A percentile compares a stretch with the other conserved stretches of the same genome.
These are phyloP conservation scores for Drosophila eohydei DNA, from an alignment of 2,888 invertebrate genomes.

Conservation along the genomic window DNA sequence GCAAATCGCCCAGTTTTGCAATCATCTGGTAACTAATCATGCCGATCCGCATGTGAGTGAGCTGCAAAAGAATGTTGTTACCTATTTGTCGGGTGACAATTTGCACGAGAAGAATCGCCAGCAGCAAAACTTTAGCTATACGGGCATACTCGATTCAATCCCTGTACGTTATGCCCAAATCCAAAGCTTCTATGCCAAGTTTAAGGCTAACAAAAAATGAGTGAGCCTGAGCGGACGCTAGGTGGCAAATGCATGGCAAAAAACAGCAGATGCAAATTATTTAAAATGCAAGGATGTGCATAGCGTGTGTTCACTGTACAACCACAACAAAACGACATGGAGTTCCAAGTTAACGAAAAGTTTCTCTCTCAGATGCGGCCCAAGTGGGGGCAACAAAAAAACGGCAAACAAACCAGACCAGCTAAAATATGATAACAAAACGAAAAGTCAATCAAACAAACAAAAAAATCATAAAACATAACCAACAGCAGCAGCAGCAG, in stretches of 20 bases:
- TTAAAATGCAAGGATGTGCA: slow-evolving; percentile 62
- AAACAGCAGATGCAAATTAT: slow-evolving; percentile 67
- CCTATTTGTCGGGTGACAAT: slow-evolving; percentile 90
- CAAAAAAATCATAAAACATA: slow-evolving; percentile 7
- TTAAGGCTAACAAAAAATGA: slow-evolving; percentile 89
- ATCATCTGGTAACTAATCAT: slow-evolving; percentile 85
- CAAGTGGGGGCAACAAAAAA: slow-evolving; percentile 32
- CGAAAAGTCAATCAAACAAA: slow-evolving; percentile 11
- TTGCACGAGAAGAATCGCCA: slow-evolving; percentile 84
- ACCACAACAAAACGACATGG: slow-evolving; percentile 68
- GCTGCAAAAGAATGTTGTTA: slow-evolving; percentile 87
- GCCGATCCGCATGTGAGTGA: slow-evolving; percentile 85
- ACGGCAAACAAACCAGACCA: slow-evolving; percentile 29
- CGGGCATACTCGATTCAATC: slow-evolving; percentile 91
- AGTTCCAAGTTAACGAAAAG: slow-evolving; percentile 75
- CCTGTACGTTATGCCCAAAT: slow-evolving; percentile 93
- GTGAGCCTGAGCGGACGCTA: slow-evolving; percentile 63
- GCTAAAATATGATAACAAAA: not conserved
- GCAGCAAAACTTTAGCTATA: slow-evolving; percentile 88
- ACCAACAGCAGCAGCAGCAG: slow-evolving; percentile 10
- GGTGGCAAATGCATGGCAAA: slow-evolving; percentile 67
- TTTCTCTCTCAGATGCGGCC: slow-evolving; percentile 59
- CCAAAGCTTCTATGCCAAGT: slow-evolving; percentile 92
- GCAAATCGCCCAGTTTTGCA: slow-evolving; percentile 85
- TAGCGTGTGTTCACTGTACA: slow-evolving; percentile 72